phyloP scores from a whole-genome alignment of 2,888 invertebrate species.

The Philonicus albiceps region DNA sequence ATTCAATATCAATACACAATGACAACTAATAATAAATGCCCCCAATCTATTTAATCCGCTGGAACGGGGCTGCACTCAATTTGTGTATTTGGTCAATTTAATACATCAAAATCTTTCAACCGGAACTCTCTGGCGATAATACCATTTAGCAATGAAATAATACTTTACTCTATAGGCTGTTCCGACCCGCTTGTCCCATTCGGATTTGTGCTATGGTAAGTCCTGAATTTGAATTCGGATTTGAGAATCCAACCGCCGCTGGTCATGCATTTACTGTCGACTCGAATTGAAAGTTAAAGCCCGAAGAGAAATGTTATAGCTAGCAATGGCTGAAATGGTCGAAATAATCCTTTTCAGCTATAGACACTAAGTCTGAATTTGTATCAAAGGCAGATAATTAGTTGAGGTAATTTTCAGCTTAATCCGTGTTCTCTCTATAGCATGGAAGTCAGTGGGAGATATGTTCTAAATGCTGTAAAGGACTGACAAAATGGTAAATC shows the following conservation, averaged over 20 bases:
- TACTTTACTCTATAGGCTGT: background rate
- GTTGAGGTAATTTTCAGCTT: conserved; percentile 28
- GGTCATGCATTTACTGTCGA: background rate
- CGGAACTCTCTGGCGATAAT: background rate
- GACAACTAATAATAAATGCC: background rate
- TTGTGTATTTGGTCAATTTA: background rate
- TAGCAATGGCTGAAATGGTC: background rate
- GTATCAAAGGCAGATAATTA: background rate
- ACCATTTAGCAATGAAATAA: background rate
- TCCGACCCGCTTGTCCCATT: background rate
- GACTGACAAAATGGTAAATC: conserved; percentile 3
- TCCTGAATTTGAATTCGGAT: background rate
- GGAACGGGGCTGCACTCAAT: background rate
- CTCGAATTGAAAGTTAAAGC: background rate
- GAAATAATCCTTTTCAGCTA: background rate
- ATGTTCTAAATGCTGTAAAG: background rate
- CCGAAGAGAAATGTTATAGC: background rate
- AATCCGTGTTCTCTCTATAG: conserved; percentile 3
- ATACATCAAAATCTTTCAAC: background rate
- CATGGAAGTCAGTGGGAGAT: background rate
- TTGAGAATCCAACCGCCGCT: background rate
- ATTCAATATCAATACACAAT: background rate
- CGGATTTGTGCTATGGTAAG: background rate
- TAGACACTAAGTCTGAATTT: background rate
- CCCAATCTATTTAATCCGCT: background rate